Evolutionary conservation across 2,888 invertebrate genomes (phyloP).

Genomic region (Anthophora plumipes): DNA sequence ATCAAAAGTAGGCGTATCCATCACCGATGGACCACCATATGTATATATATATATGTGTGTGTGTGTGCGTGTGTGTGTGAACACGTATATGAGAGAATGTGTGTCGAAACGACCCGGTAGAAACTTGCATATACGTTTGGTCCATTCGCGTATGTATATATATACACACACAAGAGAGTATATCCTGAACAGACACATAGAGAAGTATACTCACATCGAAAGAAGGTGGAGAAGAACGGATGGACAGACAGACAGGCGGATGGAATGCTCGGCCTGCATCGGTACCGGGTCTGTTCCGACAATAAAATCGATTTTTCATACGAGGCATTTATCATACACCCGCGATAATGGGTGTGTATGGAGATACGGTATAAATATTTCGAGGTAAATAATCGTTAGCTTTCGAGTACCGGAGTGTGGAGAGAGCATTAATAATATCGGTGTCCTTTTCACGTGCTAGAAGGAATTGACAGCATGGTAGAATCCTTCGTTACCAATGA

Average conservation of each 20-base stretch:
- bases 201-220: slow-evolving; percentile 13
- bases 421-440: slow-evolving; percentile 69
- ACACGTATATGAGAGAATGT: not conserved
- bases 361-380: slow-evolving; percentile 73
- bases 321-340: slow-evolving; percentile 70
- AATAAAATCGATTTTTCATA: slow-evolving; percentile 77
- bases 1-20: slow-evolving; percentile 82
- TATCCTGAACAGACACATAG: slow-evolving; percentile 23
- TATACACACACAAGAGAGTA: no score
- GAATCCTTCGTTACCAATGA: slow-evolving; percentile 64
- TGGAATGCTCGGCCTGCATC: slow-evolving; percentile 63
- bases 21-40: slow-evolving; percentile 75
- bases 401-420: slow-evolving; percentile 59
- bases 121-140: slow-evolving; percentile 27
- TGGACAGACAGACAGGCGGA: slow-evolving; percentile 51
- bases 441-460: slow-evolving; percentile 58
- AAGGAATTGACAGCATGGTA: slow-evolving; percentile 49
- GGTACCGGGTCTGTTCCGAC: slow-evolving; percentile 59
- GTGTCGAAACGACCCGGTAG: slow-evolving; percentile 57
- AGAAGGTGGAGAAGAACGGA: slow-evolving; percentile 34
- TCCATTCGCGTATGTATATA: not conserved
- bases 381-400: slow-evolving; percentile 73
- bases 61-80: no score
- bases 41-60: slow-evolving; percentile 34
- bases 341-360: slow-evolving; percentile 70